phyloP scores from a whole-genome alignment of 2,797 vertebrate genomes.

The Parotocinclus haroldoi region DNA sequence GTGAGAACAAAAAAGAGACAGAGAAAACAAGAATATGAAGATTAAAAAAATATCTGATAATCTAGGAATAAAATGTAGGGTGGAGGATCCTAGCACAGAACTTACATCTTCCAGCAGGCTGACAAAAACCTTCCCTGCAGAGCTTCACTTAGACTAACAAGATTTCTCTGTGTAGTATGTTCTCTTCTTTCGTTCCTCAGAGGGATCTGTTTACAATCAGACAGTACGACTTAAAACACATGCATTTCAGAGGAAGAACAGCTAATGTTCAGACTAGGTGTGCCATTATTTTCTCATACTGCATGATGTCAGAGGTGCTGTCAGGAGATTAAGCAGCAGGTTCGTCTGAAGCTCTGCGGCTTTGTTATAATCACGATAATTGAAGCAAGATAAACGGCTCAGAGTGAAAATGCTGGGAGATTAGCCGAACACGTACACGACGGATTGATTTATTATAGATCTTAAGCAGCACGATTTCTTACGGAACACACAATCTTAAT shows the following conservation, averaged over 20 bases:
- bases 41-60: slow-evolving; percentile 50
- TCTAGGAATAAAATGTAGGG: slow-evolving; percentile 49
- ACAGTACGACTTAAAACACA: slow-evolving; percentile 73
- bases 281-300: slow-evolving; percentile 75
- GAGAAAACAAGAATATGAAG: slow-evolving; percentile 39
- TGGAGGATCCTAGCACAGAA: slow-evolving; percentile 60
- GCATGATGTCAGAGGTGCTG: slow-evolving; percentile 54
- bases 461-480: too few species aligned
- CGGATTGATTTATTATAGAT: too few species aligned
- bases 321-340: slow-evolving; percentile 65
- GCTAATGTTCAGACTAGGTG: slow-evolving; percentile 71
- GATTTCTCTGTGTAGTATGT: slow-evolving; percentile 68
- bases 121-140: slow-evolving; percentile 74
- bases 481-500: too few species aligned
- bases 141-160: slow-evolving; percentile 76
- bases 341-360: too few species aligned
- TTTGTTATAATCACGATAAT: slow-evolving; percentile 62
- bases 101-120: slow-evolving; percentile 70
- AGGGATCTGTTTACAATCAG: slow-evolving; percentile 73
- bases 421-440: slow-evolving; percentile 14
- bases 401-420: slow-evolving; percentile 58
- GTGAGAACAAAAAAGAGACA: slow-evolving; percentile 35
- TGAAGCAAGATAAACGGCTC: slow-evolving; percentile 59
- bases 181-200: slow-evolving; percentile 59
- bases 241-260: slow-evolving; percentile 67